Evolutionary conservation across 2,797 vertebrate species (phyloP).

Genomic region (Acipenser oxyrinchus): DNA sequence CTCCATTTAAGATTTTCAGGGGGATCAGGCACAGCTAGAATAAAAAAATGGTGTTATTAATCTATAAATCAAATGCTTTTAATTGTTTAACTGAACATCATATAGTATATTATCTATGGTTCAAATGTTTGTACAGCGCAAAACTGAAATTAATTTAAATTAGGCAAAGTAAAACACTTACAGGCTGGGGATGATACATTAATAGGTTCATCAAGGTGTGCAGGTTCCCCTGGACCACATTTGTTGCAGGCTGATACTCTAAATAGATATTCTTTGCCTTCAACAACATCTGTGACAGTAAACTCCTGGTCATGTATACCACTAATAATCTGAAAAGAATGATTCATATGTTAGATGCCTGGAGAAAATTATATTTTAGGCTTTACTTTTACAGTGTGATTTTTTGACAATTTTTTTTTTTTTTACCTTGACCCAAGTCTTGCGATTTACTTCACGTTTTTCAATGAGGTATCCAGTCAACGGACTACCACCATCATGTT

Average conservation of each 20-base stretch:
- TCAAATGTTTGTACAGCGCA: too few relatives aligned
- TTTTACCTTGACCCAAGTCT: slow-evolving; percentile 88
- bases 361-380: too few relatives aligned
- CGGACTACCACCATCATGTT: slow-evolving; percentile 91
- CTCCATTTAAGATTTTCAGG: slow-evolving; percentile 95
- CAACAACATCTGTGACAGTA: slow-evolving; percentile 82
- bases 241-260: slow-evolving; percentile 89
- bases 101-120: too few relatives aligned
- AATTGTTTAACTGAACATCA: too few relatives aligned
- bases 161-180: slow-evolving; percentile 45
- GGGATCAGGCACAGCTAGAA: slow-evolving; percentile 82
- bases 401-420: neutral
- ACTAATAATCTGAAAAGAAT: slow-evolving; percentile 65
- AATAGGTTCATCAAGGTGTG: slow-evolving; percentile 84
- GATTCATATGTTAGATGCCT: too few relatives aligned
- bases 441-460: slow-evolving; percentile 85
- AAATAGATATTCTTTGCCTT: slow-evolving; percentile 94
- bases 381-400: too few relatives aligned
- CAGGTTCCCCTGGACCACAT: slow-evolving; percentile 88
- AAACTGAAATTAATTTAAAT: too few relatives aligned
- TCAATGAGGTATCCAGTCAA: slow-evolving; percentile 86
- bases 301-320: slow-evolving; percentile 81
- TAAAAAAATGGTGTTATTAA: too few relatives aligned
- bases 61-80: too few relatives aligned
- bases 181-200: slow-evolving; percentile 87